Percentiles rank a stretch among this genome's conserved stretches.
phyloP scores from a whole-genome alignment of 2,888 invertebrate species.

The Apodemia mormo region DNA sequence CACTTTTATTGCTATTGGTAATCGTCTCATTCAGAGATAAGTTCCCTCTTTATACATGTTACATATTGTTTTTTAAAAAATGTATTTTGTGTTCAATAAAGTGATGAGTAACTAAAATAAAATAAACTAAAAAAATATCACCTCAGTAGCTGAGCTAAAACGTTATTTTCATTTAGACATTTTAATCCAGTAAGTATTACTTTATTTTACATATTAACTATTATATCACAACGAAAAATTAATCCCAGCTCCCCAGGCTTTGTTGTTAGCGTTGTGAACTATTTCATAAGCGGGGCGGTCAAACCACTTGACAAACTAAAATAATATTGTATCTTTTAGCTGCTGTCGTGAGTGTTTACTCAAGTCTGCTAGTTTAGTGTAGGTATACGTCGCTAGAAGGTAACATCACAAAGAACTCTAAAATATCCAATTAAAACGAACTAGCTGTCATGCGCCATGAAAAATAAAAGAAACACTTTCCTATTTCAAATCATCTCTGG shows the following conservation, averaged over 20 bases:
- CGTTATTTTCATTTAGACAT: no score
- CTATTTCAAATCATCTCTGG: background rate
- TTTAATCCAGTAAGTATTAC: no score
- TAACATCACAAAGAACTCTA: background rate
- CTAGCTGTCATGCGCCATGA: background rate
- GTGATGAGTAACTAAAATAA: no score
- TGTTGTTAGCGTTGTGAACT: background rate
- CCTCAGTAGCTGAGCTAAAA: no score
- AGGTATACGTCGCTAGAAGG: background rate
- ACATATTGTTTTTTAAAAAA: no score
- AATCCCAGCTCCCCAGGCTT: background rate
- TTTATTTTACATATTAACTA: no score
- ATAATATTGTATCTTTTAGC: background rate
- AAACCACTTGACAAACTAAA: background rate
- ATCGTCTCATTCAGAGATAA: no score
- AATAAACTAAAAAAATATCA: no score
- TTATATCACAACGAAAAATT: no score
- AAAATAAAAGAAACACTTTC: background rate
- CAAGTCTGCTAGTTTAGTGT: background rate
- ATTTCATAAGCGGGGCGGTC: background rate
- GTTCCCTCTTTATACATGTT: no score
- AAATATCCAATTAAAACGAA: slow-evolving; percentile 11
- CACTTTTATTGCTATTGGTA: no score
- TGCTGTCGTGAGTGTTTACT: background rate
- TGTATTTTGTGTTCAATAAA: no score